phyloP scores from a whole-genome alignment of 2,888 invertebrate species.

The Digitonthophagus gazella region DNA sequence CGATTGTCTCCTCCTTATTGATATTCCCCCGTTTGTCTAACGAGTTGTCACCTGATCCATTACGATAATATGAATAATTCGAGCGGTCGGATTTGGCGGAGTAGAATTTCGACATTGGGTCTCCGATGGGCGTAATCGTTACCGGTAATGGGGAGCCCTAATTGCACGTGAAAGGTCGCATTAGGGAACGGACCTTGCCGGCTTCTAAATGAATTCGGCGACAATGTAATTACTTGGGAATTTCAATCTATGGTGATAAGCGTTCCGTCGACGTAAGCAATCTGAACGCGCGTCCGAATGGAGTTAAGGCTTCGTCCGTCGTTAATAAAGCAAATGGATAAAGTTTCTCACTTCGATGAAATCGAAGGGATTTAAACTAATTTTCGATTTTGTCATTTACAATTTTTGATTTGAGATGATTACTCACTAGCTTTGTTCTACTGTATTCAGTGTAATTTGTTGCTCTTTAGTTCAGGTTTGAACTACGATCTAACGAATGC shows the following conservation, averaged over 20 bases:
- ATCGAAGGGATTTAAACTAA: neutral
- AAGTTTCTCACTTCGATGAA: neutral
- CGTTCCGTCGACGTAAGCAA: conserved; percentile 20
- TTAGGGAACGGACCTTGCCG: conserved; percentile 35
- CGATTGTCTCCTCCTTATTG: neutral
- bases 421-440: too few species aligned
- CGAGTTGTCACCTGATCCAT: neutral
- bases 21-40: conserved; percentile 3
- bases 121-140: conserved; percentile 42
- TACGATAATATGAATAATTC: conserved; percentile 15
- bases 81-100: conserved; percentile 4
- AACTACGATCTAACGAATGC: too few species aligned
- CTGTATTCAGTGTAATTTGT: too few species aligned
- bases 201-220: conserved; percentile 42
- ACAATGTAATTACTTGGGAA: conserved; percentile 50
- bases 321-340: neutral
- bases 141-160: conserved; percentile 45
- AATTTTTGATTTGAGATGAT: too few species aligned
- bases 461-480: too few species aligned
- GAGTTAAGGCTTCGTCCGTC: neutral
- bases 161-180: conserved; percentile 50
- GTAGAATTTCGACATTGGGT: neutral
- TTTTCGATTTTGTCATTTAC: neutral
- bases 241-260: conserved; percentile 39
- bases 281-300: conserved; percentile 6